Conservation (phyloP, 2,888 invertebrate genomes). For the Hylaea fasciaria region DNA sequence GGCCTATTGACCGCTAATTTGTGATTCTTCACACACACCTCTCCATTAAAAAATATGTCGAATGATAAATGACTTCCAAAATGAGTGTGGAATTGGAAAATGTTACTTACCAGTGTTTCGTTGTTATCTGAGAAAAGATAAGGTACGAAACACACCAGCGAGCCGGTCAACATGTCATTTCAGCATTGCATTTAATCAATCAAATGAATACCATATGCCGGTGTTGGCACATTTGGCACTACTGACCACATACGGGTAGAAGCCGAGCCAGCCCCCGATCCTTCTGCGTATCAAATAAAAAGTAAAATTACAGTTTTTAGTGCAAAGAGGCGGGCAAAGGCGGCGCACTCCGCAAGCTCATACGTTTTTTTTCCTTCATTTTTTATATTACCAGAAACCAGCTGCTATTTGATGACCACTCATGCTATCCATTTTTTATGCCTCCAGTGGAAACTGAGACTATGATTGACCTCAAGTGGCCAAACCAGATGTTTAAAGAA, state of each 20-base stretch:
- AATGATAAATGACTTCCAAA: constrained; percentile 39
- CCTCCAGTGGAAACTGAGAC: constrained; percentile 62
- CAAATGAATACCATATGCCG: constrained; percentile 53
- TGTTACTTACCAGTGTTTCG: too few species aligned
- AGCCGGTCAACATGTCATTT: neutral
- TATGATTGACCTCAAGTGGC: constrained; percentile 56
- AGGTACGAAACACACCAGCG: too few species aligned
- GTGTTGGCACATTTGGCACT: constrained; percentile 15
- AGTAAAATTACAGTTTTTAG: constrained; percentile 62
- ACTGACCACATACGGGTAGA: constrained; percentile 55
- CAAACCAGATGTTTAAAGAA: constrained; percentile 29
- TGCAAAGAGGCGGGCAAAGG: constrained; percentile 68
- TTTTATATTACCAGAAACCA: constrained; percentile 58
- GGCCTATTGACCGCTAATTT: constrained; percentile 69
- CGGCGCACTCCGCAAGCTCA: constrained; percentile 77
- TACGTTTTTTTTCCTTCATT: constrained; percentile 64
- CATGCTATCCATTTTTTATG: constrained; percentile 64
- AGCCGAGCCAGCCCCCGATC: constrained; percentile 36
- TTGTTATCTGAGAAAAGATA: too few species aligned
- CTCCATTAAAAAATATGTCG: constrained; percentile 47
- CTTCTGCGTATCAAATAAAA: constrained; percentile 46
- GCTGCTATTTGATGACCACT: constrained; percentile 82
- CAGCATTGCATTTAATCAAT: constrained; percentile 1
- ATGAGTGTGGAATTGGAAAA: too few species aligned
- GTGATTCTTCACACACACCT: constrained; percentile 81